Conservation (phyloP, 2,888 invertebrate species). For the Thysanoteuthis rhombus region DNA sequence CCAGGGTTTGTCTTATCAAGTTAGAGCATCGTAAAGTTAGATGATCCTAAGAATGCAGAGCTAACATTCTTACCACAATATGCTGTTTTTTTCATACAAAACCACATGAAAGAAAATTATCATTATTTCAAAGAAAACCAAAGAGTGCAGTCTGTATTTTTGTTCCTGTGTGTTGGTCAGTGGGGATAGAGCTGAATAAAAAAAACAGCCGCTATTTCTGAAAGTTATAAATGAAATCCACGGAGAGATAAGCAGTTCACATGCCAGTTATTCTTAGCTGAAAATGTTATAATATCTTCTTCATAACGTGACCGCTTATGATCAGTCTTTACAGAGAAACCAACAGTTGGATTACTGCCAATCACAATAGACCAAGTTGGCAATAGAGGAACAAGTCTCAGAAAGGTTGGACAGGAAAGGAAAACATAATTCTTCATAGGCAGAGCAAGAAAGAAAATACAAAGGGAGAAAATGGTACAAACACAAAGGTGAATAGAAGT, state of each 20-base stretch:
- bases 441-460: not conserved
- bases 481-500: not conserved
- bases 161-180: not conserved
- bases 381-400: not conserved
- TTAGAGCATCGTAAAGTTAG: no score
- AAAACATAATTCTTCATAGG: not conserved
- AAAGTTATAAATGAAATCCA: not conserved
- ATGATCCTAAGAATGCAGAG: no score
- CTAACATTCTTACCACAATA: no score
- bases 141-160: not conserved
- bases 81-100: no score
- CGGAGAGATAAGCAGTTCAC: not conserved
- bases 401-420: not conserved
- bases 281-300: constrained; percentile 12
- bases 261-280: not conserved
- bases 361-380: not conserved
- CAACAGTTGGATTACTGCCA: not conserved
- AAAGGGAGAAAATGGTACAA: not conserved
- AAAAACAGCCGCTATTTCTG: not conserved
- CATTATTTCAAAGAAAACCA: not conserved
- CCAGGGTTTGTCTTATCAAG: no score
- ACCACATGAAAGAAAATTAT: no score
- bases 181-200: not conserved
- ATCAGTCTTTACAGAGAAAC: not conserved
- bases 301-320: not conserved